Percentiles rank a stretch among this genome's conserved stretches.
These are phyloP conservation scores for Ridgeia piscesae DNA, from an alignment of 1,140 invertebrate genomes.

Conservation along the genomic window DNA sequence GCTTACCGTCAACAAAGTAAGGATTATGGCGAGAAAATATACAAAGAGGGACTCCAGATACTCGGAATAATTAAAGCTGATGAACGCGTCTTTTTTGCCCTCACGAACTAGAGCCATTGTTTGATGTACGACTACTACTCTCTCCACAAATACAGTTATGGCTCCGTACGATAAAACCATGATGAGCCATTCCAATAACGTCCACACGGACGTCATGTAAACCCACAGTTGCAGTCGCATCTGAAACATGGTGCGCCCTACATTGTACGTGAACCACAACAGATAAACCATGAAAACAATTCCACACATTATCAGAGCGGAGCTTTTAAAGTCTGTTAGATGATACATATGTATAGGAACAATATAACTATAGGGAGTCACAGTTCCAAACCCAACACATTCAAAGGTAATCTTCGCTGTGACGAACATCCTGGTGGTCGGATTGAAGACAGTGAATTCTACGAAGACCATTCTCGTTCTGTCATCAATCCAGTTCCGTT, in stretches of 20 bases:
- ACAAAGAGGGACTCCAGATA: background rate
- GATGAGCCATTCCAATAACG: background rate
- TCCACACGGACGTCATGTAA: background rate
- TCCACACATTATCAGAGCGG: background rate
- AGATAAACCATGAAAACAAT: background rate
- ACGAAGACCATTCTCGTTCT: background rate
- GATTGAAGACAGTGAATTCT: constrained; percentile 18
- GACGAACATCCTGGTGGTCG: background rate
- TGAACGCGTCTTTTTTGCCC: background rate
- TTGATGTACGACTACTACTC: background rate
- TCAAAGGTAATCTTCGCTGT: background rate
- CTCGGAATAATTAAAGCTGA: background rate
- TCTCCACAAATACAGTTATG: background rate
- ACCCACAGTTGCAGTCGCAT: background rate
- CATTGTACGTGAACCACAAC: background rate
- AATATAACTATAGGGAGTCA: background rate
- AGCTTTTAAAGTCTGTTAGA: background rate
- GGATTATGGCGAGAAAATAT: background rate
- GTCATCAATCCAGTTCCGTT: background rate
- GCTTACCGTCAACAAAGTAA: background rate
- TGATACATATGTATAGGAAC: background rate
- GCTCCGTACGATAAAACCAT: background rate
- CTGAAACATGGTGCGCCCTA: background rate
- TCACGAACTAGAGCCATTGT: background rate
- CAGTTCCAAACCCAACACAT: background rate